Percentiles rank a stretch among this genome's conserved stretches.
phyloP scores from a whole-genome alignment of 2,888 invertebrate species.

The Megastigmus dorsalis region DNA sequence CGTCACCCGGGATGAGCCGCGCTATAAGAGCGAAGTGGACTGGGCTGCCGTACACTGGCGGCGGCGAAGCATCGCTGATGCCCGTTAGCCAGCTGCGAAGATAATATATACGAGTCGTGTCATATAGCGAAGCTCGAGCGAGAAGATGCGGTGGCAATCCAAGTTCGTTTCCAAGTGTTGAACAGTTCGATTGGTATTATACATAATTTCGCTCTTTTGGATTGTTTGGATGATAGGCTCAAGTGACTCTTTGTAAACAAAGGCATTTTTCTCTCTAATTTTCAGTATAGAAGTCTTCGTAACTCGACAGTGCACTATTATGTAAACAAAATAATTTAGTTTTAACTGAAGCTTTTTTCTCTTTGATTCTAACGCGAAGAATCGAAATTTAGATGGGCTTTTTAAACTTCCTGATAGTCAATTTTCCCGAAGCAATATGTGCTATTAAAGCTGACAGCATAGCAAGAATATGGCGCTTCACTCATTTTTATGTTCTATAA shows the following conservation, averaged over 20 bases:
- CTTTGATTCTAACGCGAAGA: not conserved
- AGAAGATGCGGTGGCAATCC: too few relatives aligned
- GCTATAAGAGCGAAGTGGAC: too few relatives aligned
- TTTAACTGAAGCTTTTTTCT: not conserved
- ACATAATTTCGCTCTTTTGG: too few relatives aligned
- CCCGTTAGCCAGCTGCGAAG: not conserved
- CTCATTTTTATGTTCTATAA: constrained; percentile 1
- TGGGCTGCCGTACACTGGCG: too few relatives aligned
- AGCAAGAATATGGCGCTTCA: not conserved
- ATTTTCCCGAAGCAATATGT: not conserved
- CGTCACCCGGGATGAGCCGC: too few relatives aligned
- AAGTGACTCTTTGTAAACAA: not conserved
- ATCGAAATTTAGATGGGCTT: not conserved
- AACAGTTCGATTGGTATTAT: too few relatives aligned
- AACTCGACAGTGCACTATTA: too few relatives aligned
- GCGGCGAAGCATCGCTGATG: not conserved
- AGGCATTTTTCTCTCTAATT: not conserved
- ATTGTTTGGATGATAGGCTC: too few relatives aligned
- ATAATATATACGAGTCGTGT: not conserved
- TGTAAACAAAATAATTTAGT: not conserved
- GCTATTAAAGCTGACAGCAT: not conserved
- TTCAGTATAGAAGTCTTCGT: too few relatives aligned
- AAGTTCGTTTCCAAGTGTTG: too few relatives aligned
- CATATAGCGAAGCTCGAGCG: too few relatives aligned
- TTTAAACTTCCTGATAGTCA: not conserved